Evolutionary conservation across 2,113 vertebrate species (phyloP), one percentile per base, ranked within the genome.

Genomic region (Ginglymostoma cirratum): DNA sequence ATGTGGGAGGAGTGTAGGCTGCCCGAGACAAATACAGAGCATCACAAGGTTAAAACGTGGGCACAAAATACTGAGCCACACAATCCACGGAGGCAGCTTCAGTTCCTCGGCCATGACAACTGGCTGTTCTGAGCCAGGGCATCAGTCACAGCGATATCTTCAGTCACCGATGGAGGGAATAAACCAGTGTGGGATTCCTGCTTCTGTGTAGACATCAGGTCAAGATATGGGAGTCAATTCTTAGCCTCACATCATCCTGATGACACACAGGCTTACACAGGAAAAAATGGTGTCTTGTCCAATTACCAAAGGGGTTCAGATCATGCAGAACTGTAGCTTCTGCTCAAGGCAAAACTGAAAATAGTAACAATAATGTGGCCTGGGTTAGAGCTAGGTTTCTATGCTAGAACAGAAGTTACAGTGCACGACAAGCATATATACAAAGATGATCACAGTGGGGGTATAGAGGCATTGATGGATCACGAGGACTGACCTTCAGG

Each of bases 401-500:
- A 34, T 27, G 1, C 0, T 61, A 27, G 21, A 87, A 87, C 21
- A 55, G 76, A 55, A 55, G 27, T 55, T 27, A 90, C 52, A 90
- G 85, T 4, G 34, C 12, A 61, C 34, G 1, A 14, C 89, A 67
- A 38, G 5, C 17, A 66, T 38, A 38, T 34, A 38, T n/a, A 93
- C n/a, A 21, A 34, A 66, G 34, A 23, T 90, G 34, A 93, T 34
- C 15, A n/a, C 61, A 38, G 55, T 5, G 15, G 55, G 66, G n/a
- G 15, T 66, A 66, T 17, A 66, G 30, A 38, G 1, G 34, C 30
- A 19, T 61, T 8, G 38, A 70, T 42, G 34, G 45, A 27, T 30
- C 42, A 72, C 69, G 48, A 70, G 55, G 97, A n/a, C 89, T 67
- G 38, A 99, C 99, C 99, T 97, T 99, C 99, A 0, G 98, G 99